Percentiles rank a stretch among this genome's conserved stretches.
These are phyloP conservation scores for Megalops atlanticus DNA, from an alignment of 2,113 vertebrate genomes.

Conservation along the genomic window DNA sequence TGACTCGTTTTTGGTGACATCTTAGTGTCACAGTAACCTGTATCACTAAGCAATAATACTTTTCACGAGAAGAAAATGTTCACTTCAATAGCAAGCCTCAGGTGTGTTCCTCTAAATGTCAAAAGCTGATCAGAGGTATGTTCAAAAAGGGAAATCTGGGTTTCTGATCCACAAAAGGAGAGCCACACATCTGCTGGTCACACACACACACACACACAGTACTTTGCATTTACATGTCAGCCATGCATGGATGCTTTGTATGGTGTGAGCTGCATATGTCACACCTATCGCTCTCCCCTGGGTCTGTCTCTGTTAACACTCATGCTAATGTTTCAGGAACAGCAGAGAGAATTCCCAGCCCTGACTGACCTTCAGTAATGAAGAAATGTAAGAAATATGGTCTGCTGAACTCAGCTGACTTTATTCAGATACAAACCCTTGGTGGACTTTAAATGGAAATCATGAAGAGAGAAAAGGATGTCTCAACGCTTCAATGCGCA, in stretches of 20 bases:
- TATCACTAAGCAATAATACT: background rate
- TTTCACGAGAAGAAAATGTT: background rate
- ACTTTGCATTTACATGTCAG: background rate
- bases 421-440: too few species aligned
- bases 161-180: too few species aligned
- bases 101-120: background rate
- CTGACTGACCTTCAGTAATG: too few species aligned
- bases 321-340: too few species aligned
- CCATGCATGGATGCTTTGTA: background rate
- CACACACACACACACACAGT: too few species aligned
- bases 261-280: background rate
- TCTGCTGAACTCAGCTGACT: too few species aligned
- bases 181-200: too few species aligned
- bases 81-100: background rate
- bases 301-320: background rate
- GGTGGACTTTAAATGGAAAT: too few species aligned
- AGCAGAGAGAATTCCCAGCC: too few species aligned
- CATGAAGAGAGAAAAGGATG: too few species aligned
- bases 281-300: background rate
- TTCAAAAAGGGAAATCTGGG: background rate
- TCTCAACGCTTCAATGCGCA: too few species aligned
- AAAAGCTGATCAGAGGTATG: background rate
- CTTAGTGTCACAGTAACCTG: background rate
- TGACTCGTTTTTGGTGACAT: background rate
- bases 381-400: too few species aligned